A percentile compares a stretch with the other conserved stretches of the same genome.
Conservation (phyloP, 2,797 vertebrate genomes). For the Lepilemur ruficaudatus region DNA sequence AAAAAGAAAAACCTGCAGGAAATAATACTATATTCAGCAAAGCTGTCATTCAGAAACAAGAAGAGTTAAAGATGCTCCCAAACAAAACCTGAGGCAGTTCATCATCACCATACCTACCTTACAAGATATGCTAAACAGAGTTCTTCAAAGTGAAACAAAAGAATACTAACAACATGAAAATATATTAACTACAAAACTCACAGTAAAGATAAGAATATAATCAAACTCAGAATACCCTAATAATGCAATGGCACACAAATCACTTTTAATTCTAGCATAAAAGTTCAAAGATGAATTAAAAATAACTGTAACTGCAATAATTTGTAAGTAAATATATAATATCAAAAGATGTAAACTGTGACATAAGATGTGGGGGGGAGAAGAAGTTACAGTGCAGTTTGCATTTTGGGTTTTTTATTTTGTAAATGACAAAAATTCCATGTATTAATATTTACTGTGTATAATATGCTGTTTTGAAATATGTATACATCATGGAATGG, state of each 20-base stretch:
- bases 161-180: not conserved
- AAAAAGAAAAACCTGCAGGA: not conserved
- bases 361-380: not conserved
- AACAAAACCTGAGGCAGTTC: not conserved
- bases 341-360: not conserved
- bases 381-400: not conserved
- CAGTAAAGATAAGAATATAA: not conserved
- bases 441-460: not conserved
- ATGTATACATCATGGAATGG: not conserved
- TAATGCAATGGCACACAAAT: not conserved
- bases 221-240: not conserved
- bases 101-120: not conserved
- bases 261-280: not conserved
- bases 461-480: not conserved
- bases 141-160: not conserved
- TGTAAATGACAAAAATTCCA: too few relatives aligned
- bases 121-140: not conserved
- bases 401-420: too few relatives aligned
- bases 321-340: not conserved
- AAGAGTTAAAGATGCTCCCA: not conserved
- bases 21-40: not conserved
- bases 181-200: not conserved
- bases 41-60: not conserved
- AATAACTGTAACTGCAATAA: not conserved
- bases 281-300: not conserved